phyloP scores from a whole-genome alignment of 2,113 vertebrate genomes.

The Tachycineta bicolor region DNA sequence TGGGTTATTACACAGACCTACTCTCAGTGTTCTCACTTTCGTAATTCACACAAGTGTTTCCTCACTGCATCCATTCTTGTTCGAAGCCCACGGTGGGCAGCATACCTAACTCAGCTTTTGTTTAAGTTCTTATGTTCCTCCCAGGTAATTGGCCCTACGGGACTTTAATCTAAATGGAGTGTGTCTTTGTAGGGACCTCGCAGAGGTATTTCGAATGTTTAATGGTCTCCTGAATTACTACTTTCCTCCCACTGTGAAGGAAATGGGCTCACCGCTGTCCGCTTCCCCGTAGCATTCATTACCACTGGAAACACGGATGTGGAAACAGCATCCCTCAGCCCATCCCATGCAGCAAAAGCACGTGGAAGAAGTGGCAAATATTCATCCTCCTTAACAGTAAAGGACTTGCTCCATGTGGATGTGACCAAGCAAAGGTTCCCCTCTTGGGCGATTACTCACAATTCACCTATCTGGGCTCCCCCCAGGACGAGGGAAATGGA shows the following conservation, averaged over 20 bases:
- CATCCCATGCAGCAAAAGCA: not conserved
- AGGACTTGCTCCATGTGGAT: not conserved
- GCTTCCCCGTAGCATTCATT: constrained; percentile 43
- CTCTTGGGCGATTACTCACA: rapidly evolving
- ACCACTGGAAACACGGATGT: not conserved
- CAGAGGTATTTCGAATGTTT: constrained; percentile 56
- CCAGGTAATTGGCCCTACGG: constrained; percentile 44
- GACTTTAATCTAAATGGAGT: constrained; percentile 65
- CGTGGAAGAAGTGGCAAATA: not conserved
- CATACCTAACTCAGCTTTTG: constrained; percentile 61
- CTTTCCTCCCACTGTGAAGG: constrained; percentile 64
- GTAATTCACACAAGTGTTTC: constrained; percentile 32
- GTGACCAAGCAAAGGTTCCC: not conserved
- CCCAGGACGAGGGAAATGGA: not conserved
- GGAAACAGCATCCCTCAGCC: constrained; percentile 2
- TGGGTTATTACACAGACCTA: constrained; percentile 52
- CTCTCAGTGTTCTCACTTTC: constrained; percentile 51
- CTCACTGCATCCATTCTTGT: constrained; percentile 42
- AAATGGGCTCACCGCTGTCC: constrained; percentile 43
- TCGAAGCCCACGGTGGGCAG: constrained; percentile 44
- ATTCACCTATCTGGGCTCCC: not conserved
- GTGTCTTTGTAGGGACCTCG: constrained; percentile 59
- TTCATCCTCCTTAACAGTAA: not conserved
- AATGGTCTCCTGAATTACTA: constrained; percentile 63
- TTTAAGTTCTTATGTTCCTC: constrained; percentile 51